Conservation (phyloP, 2,113 vertebrate species). For the Oncorhynchus nerka region DNA sequence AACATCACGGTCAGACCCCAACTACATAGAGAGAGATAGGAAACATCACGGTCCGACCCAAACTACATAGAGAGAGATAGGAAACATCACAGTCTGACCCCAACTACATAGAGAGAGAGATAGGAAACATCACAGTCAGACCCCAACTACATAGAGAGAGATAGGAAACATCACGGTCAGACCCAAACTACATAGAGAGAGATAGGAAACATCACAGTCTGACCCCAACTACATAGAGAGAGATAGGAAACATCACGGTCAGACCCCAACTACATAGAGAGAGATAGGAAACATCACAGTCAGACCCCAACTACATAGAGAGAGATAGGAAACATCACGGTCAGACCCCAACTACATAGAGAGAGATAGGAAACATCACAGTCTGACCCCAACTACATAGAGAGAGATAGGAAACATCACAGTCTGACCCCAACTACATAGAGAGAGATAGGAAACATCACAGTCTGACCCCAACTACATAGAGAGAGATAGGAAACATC, state of each 20-base stretch:
- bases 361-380: background rate
- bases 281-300: too few species aligned
- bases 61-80: constrained; percentile 67
- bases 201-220: background rate
- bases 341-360: too few species aligned
- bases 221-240: background rate
- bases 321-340: too few species aligned
- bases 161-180: background rate
- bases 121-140: constrained; percentile 77
- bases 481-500: too few species aligned
- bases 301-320: too few species aligned
- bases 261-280: background rate
- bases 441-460: too few species aligned
- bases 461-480: too few species aligned
- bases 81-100: too few species aligned
- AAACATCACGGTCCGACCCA: constrained; percentile 85
- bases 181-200: background rate
- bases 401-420: too few species aligned
- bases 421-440: too few species aligned
- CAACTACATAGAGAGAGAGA: background rate
- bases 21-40: background rate
- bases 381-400: constrained; percentile 1
- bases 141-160: constrained; percentile 79
- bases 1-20: too few species aligned
- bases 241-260: background rate